These are phyloP conservation scores for Philopedon plagiatum DNA, from an alignment of 2,888 invertebrate genomes.

Conservation along the genomic window DNA sequence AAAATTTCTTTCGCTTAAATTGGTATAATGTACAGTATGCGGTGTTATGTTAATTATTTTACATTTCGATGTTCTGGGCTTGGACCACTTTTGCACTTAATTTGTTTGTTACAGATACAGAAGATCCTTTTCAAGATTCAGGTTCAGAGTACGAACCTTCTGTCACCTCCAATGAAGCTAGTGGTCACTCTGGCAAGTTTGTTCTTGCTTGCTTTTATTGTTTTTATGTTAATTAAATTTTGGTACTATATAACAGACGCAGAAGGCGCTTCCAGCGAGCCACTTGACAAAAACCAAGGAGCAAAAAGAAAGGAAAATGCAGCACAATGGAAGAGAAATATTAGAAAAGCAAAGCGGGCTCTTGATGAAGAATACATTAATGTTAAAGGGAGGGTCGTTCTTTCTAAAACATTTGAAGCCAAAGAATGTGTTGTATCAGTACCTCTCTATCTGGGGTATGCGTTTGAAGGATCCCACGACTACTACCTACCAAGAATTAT, in stretches of 20 bases:
- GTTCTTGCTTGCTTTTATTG: background rate
- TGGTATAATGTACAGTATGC: constrained; percentile 4
- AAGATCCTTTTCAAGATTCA: constrained; percentile 9
- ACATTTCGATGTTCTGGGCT: constrained; percentile 10
- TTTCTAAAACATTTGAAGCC: constrained; percentile 18
- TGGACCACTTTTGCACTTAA: constrained; percentile 33
- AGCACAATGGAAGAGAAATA: constrained; percentile 31
- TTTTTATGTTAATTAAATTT: background rate
- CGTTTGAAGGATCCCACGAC: too few species aligned
- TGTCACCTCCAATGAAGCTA: constrained; percentile 1
- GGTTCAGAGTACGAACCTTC: constrained; percentile 21
- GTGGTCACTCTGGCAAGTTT: constrained; percentile 19
- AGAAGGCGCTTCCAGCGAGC: constrained; percentile 9
- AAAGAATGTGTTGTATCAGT: too few species aligned
- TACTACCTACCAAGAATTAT: too few species aligned
- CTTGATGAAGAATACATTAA: constrained; percentile 30
- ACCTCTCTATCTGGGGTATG: too few species aligned
- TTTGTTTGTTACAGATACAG: constrained; percentile 19
- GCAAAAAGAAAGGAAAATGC: constrained; percentile 29
- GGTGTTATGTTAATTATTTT: background rate
- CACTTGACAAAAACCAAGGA: background rate
- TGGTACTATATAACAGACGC: constrained; percentile 7
- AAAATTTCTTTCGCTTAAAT: background rate
- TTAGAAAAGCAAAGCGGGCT: constrained; percentile 26
- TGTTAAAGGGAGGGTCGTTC: constrained; percentile 18